These are phyloP conservation scores for Mustela nigripes DNA, from an alignment of 2,113 vertebrate species.

Conservation along the genomic window DNA sequence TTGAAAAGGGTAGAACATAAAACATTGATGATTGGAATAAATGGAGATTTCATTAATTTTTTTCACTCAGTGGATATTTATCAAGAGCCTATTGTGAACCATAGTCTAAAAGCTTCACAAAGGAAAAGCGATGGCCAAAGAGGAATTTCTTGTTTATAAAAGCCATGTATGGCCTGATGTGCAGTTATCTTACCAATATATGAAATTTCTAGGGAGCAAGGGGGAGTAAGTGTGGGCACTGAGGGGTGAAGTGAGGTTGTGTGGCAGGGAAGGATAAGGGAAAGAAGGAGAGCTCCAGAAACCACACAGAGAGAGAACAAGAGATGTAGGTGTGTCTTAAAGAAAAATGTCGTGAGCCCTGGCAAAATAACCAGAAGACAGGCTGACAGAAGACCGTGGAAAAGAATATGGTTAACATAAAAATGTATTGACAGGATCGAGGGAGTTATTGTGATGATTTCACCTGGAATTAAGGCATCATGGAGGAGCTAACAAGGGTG, in stretches of 20 bases:
- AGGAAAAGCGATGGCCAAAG: conserved; percentile 15
- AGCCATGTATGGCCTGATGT: not conserved
- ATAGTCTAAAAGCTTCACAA: conserved; percentile 34
- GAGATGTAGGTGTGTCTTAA: not conserved
- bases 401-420: conserved; percentile 36
- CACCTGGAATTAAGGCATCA: conserved; percentile 45
- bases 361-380: conserved; percentile 43
- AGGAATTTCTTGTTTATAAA: conserved; percentile 22
- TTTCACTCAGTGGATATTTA: conserved; percentile 54
- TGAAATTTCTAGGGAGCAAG: not conserved
- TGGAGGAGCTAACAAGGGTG: not conserved
- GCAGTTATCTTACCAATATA: not conserved
- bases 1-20: conserved; percentile 15
- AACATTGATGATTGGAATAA: conserved; percentile 26
- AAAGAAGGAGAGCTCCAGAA: not conserved
- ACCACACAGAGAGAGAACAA: not conserved
- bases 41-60: conserved; percentile 55
- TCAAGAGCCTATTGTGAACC: conserved; percentile 30
- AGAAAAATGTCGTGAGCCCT: conserved; percentile 17
- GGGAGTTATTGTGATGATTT: not conserved
- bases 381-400: not conserved
- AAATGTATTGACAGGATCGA: not conserved
- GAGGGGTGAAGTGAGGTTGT: not conserved
- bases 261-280: not conserved
- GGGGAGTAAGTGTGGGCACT: not conserved